phyloP scores from a whole-genome alignment of 2,888 invertebrate species.

The Dilophus febrilis region DNA sequence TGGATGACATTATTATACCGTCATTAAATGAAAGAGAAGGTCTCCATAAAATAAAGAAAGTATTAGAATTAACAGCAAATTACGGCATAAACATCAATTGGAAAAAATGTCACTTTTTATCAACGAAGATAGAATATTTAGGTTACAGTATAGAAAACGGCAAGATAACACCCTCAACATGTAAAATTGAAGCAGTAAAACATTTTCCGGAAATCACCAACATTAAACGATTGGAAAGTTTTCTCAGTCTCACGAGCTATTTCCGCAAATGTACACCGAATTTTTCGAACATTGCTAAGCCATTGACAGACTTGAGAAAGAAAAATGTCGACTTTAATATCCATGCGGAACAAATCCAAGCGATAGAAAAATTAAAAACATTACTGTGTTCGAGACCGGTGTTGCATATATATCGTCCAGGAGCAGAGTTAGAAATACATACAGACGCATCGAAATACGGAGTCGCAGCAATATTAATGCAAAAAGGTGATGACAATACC shows the following conservation, averaged over 20 bases:
- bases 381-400: too few species aligned
- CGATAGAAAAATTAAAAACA: too few species aligned
- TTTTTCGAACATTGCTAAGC: neutral
- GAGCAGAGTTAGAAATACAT: too few species aligned
- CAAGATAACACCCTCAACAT: neutral
- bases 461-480: too few species aligned
- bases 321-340: too few species aligned
- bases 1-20: neutral
- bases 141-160: neutral
- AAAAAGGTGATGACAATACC: too few species aligned
- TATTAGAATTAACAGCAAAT: neutral
- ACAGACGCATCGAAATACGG: too few species aligned
- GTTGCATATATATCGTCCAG: too few species aligned
- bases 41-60: neutral
- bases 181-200: neutral
- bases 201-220: neutral
- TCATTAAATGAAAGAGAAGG: neutral
- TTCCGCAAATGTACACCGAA: neutral
- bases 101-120: neutral
- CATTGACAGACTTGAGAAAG: neutral
- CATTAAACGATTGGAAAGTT: neutral
- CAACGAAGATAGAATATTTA: neutral
- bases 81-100: neutral
- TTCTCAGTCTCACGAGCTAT: neutral
- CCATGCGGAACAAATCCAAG: too few species aligned